Percentiles rank a stretch among this genome's conserved stretches.
Conservation (phyloP, 2,797 vertebrate genomes). For the Silurus lanzhouensis region DNA sequence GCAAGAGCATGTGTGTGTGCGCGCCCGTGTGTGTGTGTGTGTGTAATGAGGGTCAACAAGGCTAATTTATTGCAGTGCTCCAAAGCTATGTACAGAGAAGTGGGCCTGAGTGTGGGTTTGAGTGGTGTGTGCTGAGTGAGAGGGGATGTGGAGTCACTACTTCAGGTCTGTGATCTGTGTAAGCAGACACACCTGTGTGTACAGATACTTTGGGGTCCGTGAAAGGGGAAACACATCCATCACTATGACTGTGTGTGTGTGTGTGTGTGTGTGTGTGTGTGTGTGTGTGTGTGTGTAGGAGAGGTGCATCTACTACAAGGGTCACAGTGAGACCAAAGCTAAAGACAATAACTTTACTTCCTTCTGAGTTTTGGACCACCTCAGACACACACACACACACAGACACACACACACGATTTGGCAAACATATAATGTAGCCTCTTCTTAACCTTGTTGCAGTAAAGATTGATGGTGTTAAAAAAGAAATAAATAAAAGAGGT, state of each 20-base stretch:
- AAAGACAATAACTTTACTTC: slow-evolving; percentile 31
- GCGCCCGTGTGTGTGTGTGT: background rate
- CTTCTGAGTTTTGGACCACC: slow-evolving; percentile 18
- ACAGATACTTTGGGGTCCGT: slow-evolving; percentile 23
- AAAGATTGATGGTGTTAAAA: background rate
- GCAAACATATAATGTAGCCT: slow-evolving; percentile 3
- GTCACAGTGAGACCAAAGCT: slow-evolving; percentile 24
- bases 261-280: slow-evolving; percentile 33
- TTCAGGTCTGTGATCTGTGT: slow-evolving; percentile 31
- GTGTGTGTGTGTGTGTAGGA: slow-evolving; percentile 23
- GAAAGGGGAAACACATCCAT: slow-evolving; percentile 36
- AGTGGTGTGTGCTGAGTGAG: slow-evolving; percentile 31
- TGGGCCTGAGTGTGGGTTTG: slow-evolving; percentile 13
- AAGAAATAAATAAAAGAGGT: background rate
- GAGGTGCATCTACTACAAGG: background rate
- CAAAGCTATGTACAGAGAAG: slow-evolving; percentile 25
- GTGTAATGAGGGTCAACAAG: slow-evolving; percentile 36
- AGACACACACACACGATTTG: background rate
- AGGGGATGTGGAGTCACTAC: slow-evolving; percentile 14
- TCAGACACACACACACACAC: background rate
- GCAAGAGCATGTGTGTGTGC: slow-evolving; percentile 44
- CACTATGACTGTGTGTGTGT: slow-evolving; percentile 24
- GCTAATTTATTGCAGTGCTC: slow-evolving; percentile 37
- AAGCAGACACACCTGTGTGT: slow-evolving; percentile 44
- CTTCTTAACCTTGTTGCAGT: slow-evolving; percentile 4